Percentiles rank a stretch among this genome's conserved stretches.
Evolutionary conservation across 2,113 vertebrate species (phyloP).

Genomic region (Bombycilla garrulus): DNA sequence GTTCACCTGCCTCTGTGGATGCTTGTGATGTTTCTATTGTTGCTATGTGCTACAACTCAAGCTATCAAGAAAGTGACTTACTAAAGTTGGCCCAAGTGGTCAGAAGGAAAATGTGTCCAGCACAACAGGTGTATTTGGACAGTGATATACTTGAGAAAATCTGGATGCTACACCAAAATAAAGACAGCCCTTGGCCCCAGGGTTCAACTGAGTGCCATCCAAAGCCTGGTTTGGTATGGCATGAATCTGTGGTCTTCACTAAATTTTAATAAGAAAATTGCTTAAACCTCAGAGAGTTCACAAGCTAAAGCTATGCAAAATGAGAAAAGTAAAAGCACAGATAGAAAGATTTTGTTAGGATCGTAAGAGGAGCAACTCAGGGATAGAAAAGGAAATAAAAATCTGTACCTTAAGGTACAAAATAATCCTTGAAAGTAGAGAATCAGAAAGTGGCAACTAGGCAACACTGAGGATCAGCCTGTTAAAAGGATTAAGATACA

Average conservation of each 20-base stretch:
- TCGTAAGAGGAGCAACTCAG: neutral
- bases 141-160: neutral
- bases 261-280: neutral
- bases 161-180: neutral
- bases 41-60: neutral
- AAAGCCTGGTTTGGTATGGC: neutral
- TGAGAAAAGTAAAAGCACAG: neutral
- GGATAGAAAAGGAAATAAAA: neutral
- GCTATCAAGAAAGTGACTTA: neutral
- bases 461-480: neutral
- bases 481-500: neutral
- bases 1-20: neutral
- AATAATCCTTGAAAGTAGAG: neutral
- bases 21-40: neutral
- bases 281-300: neutral
- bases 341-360: neutral
- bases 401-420: neutral
- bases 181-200: neutral
- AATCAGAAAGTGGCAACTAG: neutral
- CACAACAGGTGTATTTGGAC: neutral
- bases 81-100: neutral
- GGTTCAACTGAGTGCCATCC: neutral
- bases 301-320: neutral
- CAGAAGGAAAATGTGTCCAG: neutral
- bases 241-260: neutral